Conservation (phyloP, 2,888 invertebrate genomes). For the Drosophila fungiperda region DNA sequence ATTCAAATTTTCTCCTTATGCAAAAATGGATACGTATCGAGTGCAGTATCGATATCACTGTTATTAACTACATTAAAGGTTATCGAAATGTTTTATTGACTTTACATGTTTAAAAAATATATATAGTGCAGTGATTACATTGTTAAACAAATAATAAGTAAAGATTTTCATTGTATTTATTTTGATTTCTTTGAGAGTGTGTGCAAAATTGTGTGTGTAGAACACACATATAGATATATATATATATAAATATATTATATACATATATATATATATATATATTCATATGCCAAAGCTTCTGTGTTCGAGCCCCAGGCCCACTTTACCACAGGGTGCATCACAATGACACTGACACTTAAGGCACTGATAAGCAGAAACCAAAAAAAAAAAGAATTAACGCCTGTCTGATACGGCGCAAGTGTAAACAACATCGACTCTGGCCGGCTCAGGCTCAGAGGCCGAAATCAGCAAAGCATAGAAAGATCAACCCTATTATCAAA, state of each 20-base stretch:
- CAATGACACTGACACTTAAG: constrained; percentile 53
- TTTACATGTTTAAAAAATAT: not conserved
- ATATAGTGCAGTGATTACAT: not conserved
- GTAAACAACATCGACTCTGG: constrained; percentile 65
- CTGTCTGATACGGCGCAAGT: constrained; percentile 52
- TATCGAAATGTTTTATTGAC: not conserved
- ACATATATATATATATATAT: not conserved
- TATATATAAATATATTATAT: not conserved
- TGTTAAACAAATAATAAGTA: not conserved
- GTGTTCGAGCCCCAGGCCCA: constrained; percentile 46
- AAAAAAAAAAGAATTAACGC: constrained; percentile 41
- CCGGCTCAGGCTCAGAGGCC: constrained; percentile 48
- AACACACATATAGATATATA: too few relatives aligned
- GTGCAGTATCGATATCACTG: not conserved
- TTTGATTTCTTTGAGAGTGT: not conserved
- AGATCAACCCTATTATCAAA: not conserved
- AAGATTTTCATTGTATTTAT: not conserved
- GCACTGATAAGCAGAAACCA: constrained; percentile 60
- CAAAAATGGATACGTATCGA: not conserved
- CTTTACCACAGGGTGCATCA: constrained; percentile 71
- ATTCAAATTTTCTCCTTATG: not conserved
- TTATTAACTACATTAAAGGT: not conserved
- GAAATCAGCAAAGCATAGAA: constrained; percentile 20
- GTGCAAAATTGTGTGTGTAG: not conserved
- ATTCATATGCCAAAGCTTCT: constrained; percentile 8